A percentile compares a stretch with the other conserved stretches of the same genome.
These are phyloP conservation scores for Rhynchotus rufescens DNA, from an alignment of 2,797 vertebrate species.

Conservation along the genomic window DNA sequence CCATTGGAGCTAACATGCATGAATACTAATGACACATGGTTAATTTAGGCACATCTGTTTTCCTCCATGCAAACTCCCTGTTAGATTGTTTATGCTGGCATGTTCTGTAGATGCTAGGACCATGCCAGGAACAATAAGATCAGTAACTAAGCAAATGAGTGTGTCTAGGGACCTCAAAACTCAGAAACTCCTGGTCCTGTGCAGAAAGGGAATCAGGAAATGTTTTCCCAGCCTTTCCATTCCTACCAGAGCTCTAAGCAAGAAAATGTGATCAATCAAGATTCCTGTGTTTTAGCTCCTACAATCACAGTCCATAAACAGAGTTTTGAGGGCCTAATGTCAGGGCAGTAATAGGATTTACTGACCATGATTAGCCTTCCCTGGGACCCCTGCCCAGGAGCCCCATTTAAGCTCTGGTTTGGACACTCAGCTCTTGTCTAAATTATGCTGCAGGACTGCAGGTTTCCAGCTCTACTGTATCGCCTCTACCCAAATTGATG, in stretches of 20 bases:
- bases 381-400: background rate
- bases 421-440: too few species aligned
- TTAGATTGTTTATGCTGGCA: background rate
- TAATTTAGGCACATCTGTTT: background rate
- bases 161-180: background rate
- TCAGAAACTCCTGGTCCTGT: background rate
- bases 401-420: too few species aligned
- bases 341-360: background rate
- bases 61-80: background rate
- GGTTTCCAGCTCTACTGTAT: background rate
- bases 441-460: background rate
- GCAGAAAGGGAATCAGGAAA: background rate
- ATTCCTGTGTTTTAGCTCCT: background rate
- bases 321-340: background rate
- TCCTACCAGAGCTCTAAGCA: background rate
- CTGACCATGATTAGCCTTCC: background rate
- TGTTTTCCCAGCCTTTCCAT: background rate
- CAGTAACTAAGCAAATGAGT: background rate
- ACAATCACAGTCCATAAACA: accelerated
- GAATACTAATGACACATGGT: background rate
- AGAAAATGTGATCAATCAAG: background rate
- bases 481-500: accelerated
- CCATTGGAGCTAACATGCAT: background rate
- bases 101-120: background rate
- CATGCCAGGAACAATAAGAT: background rate